Conservation (phyloP, 2,888 invertebrate genomes). For the Eupithecia insigniata region DNA sequence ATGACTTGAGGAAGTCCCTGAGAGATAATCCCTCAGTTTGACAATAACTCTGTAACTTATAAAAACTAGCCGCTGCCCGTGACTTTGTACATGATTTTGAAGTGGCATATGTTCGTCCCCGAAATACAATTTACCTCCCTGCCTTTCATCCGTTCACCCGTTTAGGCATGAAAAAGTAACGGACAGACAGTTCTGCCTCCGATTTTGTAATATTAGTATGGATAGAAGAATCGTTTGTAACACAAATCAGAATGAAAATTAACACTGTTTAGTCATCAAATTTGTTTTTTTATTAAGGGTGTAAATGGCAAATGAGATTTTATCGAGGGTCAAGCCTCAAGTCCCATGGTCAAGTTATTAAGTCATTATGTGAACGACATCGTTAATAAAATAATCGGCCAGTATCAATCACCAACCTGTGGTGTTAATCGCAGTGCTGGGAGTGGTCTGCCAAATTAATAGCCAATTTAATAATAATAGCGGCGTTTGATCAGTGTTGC, state of each 20-base stretch:
- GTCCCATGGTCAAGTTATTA: neutral
- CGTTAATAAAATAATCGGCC: conserved; percentile 6
- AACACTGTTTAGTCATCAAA: neutral
- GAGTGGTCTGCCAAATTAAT: conserved; percentile 29
- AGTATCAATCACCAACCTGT: conserved; percentile 25
- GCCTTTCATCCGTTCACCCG: too few species aligned
- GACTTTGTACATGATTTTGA: too few species aligned
- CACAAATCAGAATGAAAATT: neutral
- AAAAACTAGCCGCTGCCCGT: too few species aligned
- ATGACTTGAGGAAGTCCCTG: neutral
- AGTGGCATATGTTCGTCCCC: too few species aligned
- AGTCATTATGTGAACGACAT: neutral
- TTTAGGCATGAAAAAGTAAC: too few species aligned
- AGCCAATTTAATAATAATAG: conserved; percentile 30
- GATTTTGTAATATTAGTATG: too few species aligned
- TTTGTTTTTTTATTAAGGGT: neutral
- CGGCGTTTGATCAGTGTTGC: conserved; percentile 22
- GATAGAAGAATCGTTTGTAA: too few species aligned
- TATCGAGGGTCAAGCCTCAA: neutral
- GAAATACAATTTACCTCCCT: too few species aligned
- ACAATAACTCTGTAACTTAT: neutral
- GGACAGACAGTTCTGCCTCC: too few species aligned
- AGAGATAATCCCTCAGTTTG: neutral
- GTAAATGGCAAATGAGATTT: neutral
- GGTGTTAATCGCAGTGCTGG: conserved; percentile 24